These are phyloP conservation scores for Silurus glanis DNA, from an alignment of 2,113 vertebrate species.

Conservation along the genomic window DNA sequence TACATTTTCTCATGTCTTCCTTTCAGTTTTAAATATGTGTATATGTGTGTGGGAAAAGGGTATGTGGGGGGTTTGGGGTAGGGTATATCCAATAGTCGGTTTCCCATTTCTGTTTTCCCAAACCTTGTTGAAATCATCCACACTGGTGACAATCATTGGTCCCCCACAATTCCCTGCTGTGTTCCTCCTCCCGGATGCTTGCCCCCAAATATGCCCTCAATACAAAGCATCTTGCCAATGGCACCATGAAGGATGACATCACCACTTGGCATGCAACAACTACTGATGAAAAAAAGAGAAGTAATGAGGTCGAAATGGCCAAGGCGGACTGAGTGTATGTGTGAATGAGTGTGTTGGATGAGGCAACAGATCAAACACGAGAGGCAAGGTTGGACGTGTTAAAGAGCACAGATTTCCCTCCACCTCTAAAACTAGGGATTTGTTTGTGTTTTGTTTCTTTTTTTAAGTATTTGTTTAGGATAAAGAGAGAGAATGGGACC, in stretches of 20 bases:
- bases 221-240: conserved; percentile 63
- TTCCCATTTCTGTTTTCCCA: conserved; percentile 31
- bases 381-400: conserved; percentile 57
- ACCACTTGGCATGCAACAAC: conserved; percentile 67
- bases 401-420: conserved; percentile 59
- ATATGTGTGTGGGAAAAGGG: conserved; percentile 24
- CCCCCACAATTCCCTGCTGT: conserved; percentile 46
- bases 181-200: conserved; percentile 22
- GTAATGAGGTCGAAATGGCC: conserved; percentile 73
- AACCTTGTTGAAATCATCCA: conserved; percentile 55
- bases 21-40: conserved; percentile 57
- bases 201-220: conserved; percentile 22
- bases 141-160: conserved; percentile 55
- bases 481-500: background rate
- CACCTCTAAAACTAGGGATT: conserved; percentile 44
- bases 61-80: conserved; percentile 26
- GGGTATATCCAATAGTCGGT: background rate
- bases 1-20: conserved; percentile 61
- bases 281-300: conserved; percentile 54
- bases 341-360: conserved; percentile 43
- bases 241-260: conserved; percentile 71
- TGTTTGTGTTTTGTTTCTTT: conserved; percentile 3
- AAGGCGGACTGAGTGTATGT: conserved; percentile 38
- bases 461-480: background rate
- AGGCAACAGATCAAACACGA: conserved; percentile 32